These are phyloP conservation scores for Setophaga petechia DNA, from an alignment of 2,113 vertebrate genomes.

Conservation along the genomic window DNA sequence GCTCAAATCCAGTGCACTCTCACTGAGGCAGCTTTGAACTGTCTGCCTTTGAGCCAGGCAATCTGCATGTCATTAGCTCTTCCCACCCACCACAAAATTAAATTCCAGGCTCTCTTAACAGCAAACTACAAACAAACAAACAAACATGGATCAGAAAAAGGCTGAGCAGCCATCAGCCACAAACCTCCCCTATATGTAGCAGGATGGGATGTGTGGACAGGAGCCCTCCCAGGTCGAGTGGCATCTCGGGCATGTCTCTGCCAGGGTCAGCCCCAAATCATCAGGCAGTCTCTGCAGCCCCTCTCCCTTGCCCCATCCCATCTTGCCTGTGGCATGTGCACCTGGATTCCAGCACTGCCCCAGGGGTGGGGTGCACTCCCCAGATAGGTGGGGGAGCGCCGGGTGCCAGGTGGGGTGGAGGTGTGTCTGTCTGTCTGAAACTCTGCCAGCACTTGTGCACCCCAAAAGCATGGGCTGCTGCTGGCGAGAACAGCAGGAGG, in stretches of 20 bases:
- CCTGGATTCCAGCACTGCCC: neutral
- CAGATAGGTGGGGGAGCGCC: accelerated
- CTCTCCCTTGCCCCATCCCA: neutral
- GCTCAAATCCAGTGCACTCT: neutral
- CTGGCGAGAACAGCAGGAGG: accelerated
- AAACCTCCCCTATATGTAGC: neutral
- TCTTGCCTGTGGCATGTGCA: neutral
- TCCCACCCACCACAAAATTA: accelerated
- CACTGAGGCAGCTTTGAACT: neutral
- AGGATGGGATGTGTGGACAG: neutral
- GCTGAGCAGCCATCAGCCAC: neutral
- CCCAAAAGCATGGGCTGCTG: neutral
- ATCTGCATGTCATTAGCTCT: neutral
- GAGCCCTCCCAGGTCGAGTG: neutral
- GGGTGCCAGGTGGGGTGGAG: neutral
- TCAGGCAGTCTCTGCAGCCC: neutral
- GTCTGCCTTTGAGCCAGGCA: neutral
- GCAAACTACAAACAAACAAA: constrained; percentile 45
- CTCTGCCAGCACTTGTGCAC: neutral
- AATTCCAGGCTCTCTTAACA: constrained; percentile 21
- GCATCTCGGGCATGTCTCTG: accelerated
- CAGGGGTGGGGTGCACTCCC: accelerated
- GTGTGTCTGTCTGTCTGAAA: neutral
- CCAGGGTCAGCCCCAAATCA: neutral
- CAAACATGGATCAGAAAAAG: neutral